Base-by-base conservation (phyloP, 2,113 vertebrate species). In the Neofelis nebulosa region DNA sequence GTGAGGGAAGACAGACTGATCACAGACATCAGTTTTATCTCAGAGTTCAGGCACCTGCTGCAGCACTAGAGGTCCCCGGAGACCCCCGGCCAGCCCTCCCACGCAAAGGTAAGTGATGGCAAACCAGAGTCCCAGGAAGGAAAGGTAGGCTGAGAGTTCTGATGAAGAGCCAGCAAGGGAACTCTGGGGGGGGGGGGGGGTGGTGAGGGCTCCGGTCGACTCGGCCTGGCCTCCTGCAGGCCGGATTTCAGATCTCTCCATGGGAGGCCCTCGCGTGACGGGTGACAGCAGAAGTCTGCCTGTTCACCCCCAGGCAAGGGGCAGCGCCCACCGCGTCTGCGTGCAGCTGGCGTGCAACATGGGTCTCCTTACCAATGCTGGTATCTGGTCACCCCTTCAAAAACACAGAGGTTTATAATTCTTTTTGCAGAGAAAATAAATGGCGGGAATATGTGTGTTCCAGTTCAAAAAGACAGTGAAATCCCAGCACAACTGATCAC, bases 71-170 rank as follows among this genome's bases (percentile, higher is more conserved):
- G 38, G 19, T 15, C n/a, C 57, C 21, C 14, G 1, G 38, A 14
- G 13, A 15, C 1, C 9, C 41, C 29, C 5, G 0, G 36, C 57
- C 1, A 52, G 16, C 12, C 19, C 27, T 10, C 41, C 4, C 0
- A 4, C 1, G 5, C 13, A 18, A 16, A 33, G 27, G 29, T 4
- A 1, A 5, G 7, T 2, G 74, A 7, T 1, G 5, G 7, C 5
- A 18, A 4, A 1, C 5, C 4, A 0, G 31, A 18, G 61, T 13
- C 57, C 10, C 25, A 7, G 3, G 21, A 7, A 19, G 6, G 31
- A 19, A 21, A 23, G 33, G 48, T 23, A 8, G 80, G 52, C 63
- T 8, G 23, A 31, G 19, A 23, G 27, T 13, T 7, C n/a, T 19
- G 27, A 38, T 8, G 2, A 18, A 69, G n/a, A 31, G 18, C 48